Evolutionary conservation across 2,888 invertebrate species (phyloP).

Genomic region (Stenotaenia linearis): DNA sequence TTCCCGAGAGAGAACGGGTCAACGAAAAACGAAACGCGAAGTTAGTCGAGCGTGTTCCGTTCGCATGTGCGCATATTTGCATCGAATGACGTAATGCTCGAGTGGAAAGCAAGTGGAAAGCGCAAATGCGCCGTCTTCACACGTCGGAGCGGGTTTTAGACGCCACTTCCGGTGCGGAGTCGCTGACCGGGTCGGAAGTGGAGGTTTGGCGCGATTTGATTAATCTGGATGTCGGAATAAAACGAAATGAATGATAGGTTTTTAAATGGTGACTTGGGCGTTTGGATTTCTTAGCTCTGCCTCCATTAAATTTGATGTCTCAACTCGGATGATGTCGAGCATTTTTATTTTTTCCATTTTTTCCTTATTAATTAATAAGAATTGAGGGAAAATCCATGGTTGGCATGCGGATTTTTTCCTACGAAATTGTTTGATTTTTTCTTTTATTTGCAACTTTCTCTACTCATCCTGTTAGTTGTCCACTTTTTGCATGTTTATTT

Average conservation of each 20-base stretch:
- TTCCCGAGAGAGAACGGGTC: neutral
- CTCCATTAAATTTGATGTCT: neutral
- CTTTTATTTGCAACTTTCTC: neutral
- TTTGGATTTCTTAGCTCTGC: neutral
- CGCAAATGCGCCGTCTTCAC: too few species aligned
- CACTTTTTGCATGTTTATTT: constrained; percentile 13
- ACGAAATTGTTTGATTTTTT: neutral
- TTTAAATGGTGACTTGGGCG: constrained; percentile 14
- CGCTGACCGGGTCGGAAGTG: too few species aligned
- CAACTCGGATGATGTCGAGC: constrained; percentile 1
- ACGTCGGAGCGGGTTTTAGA: too few species aligned
- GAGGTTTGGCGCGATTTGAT: too few species aligned
- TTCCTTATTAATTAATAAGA: neutral
- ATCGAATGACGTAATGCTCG: neutral
- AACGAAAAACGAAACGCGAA: neutral
- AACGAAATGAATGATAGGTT: neutral
- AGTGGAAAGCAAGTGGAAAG: too few species aligned
- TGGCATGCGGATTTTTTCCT: constrained; percentile 3
- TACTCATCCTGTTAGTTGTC: constrained; percentile 5
- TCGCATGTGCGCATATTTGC: neutral
- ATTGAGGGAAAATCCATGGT: neutral
- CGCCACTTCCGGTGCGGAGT: too few species aligned
- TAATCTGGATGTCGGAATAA: too few species aligned
- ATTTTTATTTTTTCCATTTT: neutral
- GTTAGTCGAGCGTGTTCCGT: neutral